Base-by-base conservation (phyloP, 2,797 vertebrate species). In the Enteromius fasciolatus region DNA sequence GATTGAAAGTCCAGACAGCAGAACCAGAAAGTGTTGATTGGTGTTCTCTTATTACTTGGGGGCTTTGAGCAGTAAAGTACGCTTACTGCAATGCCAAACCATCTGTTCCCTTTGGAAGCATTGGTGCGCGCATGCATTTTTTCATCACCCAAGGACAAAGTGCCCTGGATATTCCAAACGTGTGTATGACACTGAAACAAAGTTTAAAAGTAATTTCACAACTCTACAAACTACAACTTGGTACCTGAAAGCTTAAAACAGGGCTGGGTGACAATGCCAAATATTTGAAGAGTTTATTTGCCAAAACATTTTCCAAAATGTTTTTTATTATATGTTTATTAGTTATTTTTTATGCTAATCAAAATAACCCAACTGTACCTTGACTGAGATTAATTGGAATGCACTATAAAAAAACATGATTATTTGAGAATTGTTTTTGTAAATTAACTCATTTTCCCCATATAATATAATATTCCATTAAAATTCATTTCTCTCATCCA, bases 101-200 rank as follows among this genome's bases (percentile, higher is more conserved):
- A 88, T 90, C 89, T 90, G 87, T 81, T 90, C 85, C 78, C 86
- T 85, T 90, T 87, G 82, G 82, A 87, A 80, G 76, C 87, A 84
- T 78, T 77, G 74, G 81, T 82, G 83, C 66, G 52, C 54, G 44
- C 46, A 66, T 78, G 80, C 57, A 75, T 77, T 85, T 86, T 87
- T 85, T 86, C 79, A 78, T 75, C 63, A 82, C 75, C 68, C 82
- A 87, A 88, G 85, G 85, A 86, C 86, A 86, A 76, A 82, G 82
- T 75, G 82, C 79, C 83, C 83, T 78, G 81, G 77, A 88, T 88
- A 85, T 31, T 57, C n/a, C 76, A 85, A 86, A 85, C 31, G 59
- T 69, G 83, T 70, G 72, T 28, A 52, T 76, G 76, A 74, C 44
- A 44, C 57, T 76, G 67, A 69, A 64, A 31, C 11, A 66, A 85